Conservation (phyloP, 2,888 invertebrate genomes). For the Dichetophora obliterata region DNA sequence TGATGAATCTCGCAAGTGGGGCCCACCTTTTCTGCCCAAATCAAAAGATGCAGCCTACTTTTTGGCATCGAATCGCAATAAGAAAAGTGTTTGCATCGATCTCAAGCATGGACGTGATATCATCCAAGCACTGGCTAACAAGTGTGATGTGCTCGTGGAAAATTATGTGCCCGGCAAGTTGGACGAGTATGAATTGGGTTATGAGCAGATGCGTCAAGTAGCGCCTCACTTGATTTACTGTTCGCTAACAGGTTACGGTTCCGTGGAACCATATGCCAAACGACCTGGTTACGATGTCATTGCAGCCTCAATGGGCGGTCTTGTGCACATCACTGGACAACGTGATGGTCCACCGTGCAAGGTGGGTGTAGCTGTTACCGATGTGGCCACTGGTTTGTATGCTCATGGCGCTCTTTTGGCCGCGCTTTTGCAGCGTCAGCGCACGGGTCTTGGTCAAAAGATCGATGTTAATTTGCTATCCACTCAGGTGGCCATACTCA, state of each 20-base stretch:
- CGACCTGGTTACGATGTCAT: conserved; percentile 98
- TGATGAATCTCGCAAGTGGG: conserved; percentile 94
- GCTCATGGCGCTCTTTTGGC: conserved; percentile 96
- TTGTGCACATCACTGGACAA: conserved; percentile 91
- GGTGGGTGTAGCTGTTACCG: conserved; percentile 93
- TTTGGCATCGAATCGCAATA: conserved; percentile 91
- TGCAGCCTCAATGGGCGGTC: conserved; percentile 91
- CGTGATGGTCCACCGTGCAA: conserved; percentile 87
- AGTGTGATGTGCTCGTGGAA: conserved; percentile 91
- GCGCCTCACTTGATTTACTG: conserved; percentile 91
- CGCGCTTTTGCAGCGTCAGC: conserved; percentile 82
- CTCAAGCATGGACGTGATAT: conserved; percentile 81
- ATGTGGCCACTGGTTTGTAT: conserved; percentile 94
- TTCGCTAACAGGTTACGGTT: conserved; percentile 93
- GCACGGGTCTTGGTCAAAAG: conserved; percentile 88
- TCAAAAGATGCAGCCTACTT: conserved; percentile 85
- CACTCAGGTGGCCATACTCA: conserved; percentile 89
- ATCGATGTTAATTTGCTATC: conserved; percentile 95
- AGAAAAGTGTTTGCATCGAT: conserved; percentile 91
- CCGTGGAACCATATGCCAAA: conserved; percentile 84
- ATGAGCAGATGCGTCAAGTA: conserved; percentile 76
- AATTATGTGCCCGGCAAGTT: conserved; percentile 95
- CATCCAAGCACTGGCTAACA: conserved; percentile 79
- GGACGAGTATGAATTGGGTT: conserved; percentile 82
- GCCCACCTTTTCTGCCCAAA: conserved; percentile 85